phyloP scores from a whole-genome alignment of 1,140 invertebrate genomes.

The Drosophila parvula region DNA sequence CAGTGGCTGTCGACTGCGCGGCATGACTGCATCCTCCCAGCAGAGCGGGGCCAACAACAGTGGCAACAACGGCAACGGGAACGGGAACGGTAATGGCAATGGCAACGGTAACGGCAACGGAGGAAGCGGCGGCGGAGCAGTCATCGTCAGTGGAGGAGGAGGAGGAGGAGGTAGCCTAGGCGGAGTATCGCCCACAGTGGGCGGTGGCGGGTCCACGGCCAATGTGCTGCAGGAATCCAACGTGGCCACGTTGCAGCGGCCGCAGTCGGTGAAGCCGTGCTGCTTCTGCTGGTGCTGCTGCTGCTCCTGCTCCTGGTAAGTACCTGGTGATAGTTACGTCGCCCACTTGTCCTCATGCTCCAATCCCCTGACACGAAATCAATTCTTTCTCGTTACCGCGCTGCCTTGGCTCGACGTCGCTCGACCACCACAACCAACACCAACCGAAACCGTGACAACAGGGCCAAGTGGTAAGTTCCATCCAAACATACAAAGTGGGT shows the following conservation, averaged over 20 bases:
- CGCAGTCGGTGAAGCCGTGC: conserved; percentile 85
- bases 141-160: conserved; percentile 18
- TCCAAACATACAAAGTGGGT: conserved; percentile 13
- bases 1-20: conserved; percentile 82
- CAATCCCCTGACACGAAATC: conserved; percentile 40
- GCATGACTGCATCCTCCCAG: conserved; percentile 80
- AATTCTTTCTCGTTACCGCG: conserved; percentile 46
- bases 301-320: conserved; percentile 89
- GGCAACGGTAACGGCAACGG: conserved; percentile 35
- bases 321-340: conserved; percentile 28
- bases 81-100: conserved; percentile 56
- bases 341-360: conserved; percentile 16
- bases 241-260: conserved; percentile 67
- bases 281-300: conserved; percentile 90
- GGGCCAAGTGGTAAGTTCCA: conserved; percentile 79
- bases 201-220: conserved; percentile 57
- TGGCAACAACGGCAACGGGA: conserved; percentile 50
- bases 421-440: conserved; percentile 37
- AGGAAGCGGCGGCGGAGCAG: conserved; percentile 34
- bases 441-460: conserved; percentile 59
- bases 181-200: conserved; percentile 40
- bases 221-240: conserved; percentile 76
- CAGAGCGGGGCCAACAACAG: conserved; percentile 50
- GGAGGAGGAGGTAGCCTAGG: conserved; percentile 29
- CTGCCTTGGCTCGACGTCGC: conserved; percentile 32